phyloP scores from a whole-genome alignment of 2,113 vertebrate species.

The Dicrurus megarhynchus region DNA sequence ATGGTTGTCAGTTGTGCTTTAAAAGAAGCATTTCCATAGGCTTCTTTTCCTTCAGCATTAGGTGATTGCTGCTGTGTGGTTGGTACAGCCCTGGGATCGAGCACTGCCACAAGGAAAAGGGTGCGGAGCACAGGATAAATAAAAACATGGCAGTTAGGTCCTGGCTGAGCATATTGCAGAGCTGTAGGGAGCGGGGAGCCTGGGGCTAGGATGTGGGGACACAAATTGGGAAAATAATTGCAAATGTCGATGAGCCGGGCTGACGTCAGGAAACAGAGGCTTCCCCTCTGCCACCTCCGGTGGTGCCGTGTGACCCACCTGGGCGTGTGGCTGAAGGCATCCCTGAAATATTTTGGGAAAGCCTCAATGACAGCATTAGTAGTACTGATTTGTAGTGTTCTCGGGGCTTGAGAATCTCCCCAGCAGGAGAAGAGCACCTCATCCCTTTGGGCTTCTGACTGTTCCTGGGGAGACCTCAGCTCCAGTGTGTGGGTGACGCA shows the following conservation, averaged over 20 bases:
- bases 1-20: neutral
- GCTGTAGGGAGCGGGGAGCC: neutral
- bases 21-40: neutral
- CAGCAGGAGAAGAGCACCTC: fast-evolving
- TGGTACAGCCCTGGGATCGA: neutral
- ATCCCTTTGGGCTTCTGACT: neutral
- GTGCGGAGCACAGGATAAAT: neutral
- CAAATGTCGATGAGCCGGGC: neutral
- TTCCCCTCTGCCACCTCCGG: neutral
- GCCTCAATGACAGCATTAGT: neutral
- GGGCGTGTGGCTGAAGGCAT: neutral
- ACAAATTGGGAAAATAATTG: neutral
- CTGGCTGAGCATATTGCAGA: neutral
- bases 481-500: neutral
- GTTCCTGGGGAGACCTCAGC: neutral
- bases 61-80: neutral
- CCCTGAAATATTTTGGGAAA: neutral
- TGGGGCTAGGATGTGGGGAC: neutral
- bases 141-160: neutral
- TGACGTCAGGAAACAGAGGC: neutral
- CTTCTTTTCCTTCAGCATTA: neutral
- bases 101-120: neutral
- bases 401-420: neutral
- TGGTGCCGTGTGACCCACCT: neutral
- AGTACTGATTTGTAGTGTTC: neutral